A percentile compares a stretch with the other conserved stretches of the same genome.
Evolutionary conservation across 2,888 invertebrate species (phyloP).

Genomic region (Pristionchus japonicus): DNA sequence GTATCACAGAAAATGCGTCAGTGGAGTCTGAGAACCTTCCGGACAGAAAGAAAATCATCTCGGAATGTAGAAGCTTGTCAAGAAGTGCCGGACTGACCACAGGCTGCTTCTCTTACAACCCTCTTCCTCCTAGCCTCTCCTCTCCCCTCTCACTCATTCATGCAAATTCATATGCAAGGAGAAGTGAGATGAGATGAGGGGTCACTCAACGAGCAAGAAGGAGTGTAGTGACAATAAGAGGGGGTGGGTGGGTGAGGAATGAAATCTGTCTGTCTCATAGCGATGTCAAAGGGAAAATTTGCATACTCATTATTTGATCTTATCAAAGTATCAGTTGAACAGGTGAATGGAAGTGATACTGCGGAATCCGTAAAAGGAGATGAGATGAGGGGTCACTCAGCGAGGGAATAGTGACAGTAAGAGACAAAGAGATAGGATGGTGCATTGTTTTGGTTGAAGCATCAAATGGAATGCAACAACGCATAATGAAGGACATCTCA

Average conservation of each 20-base stretch:
- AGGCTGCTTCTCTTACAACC: background rate
- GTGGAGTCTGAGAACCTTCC: background rate
- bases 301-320: no score
- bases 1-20: no score
- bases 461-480: no score
- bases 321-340: no score
- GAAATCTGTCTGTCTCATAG: background rate
- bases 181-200: background rate
- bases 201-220: slow-evolving; percentile 9
- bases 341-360: no score
- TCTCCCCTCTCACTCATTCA: background rate
- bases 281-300: no score
- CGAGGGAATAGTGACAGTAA: background rate
- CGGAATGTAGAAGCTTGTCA: no score
- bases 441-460: no score
- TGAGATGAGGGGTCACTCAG: background rate
- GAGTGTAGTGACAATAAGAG: background rate
- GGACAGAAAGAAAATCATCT: no score
- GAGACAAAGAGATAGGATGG: background rate
- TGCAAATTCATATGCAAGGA: slow-evolving; percentile 26
- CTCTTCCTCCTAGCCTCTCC: background rate
- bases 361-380: no score
- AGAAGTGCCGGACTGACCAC: background rate
- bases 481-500: background rate
- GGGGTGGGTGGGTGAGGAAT: background rate